These are phyloP conservation scores for Pegea sp. DNA, from an alignment of 23 tunicate genomes.

Conservation along the genomic window DNA sequence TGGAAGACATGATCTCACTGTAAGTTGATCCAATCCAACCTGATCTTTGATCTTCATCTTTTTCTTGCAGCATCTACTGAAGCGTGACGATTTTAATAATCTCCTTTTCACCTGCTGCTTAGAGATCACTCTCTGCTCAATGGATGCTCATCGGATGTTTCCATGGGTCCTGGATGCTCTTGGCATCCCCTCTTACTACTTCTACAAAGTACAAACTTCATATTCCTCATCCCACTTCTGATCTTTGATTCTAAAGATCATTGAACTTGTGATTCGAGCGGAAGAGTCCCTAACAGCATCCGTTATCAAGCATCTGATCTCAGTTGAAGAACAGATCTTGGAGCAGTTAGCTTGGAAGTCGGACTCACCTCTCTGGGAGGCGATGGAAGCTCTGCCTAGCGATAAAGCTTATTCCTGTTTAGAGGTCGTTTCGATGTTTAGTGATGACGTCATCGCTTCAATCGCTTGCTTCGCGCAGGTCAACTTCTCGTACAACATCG, in stretches of 20 bases:
- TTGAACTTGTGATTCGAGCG: constrained; percentile 81
- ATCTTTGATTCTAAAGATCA: constrained; percentile 32
- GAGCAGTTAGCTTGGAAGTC: constrained; percentile 73
- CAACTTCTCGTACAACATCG: constrained; percentile 31
- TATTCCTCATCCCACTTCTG: neutral
- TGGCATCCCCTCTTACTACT: constrained; percentile 47
- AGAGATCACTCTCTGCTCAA: constrained; percentile 52
- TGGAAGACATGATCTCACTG: constrained; percentile 28
- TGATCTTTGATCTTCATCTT: no score
- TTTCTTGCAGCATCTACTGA: constrained; percentile 18
- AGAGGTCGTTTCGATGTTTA: constrained; percentile 24
- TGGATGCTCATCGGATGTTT: constrained; percentile 36
- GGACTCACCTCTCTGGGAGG: constrained; percentile 78
- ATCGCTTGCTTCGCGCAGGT: constrained; percentile 7
- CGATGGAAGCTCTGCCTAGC: constrained; percentile 12
- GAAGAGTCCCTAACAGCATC: constrained; percentile 53
- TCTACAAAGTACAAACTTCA: constrained; percentile 62
- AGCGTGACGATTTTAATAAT: constrained; percentile 70
- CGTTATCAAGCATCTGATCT: constrained; percentile 65
- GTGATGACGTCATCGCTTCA: no score
- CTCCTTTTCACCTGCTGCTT: constrained; percentile 65
- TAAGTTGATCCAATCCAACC: no score
- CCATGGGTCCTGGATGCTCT: constrained; percentile 64
- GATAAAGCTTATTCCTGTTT: constrained; percentile 27
- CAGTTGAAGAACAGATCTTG: constrained; percentile 73